Evolutionary conservation across 53 echinoderm and acorn worm genomes (phyloP).

Genomic region (Apostichopus leukothele): DNA sequence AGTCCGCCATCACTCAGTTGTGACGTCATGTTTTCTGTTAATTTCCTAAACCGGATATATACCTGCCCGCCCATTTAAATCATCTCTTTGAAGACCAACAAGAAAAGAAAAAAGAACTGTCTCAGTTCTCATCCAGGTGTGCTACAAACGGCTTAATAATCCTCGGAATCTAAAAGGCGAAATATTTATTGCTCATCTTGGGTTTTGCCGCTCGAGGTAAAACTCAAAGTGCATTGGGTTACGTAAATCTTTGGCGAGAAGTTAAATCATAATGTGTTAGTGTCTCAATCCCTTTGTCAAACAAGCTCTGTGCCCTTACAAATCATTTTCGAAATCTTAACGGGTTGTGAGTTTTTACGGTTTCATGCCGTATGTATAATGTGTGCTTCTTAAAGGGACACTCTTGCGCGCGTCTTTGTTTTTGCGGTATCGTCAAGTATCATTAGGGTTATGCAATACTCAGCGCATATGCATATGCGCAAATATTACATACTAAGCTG

Average conservation of each 20-base stretch:
- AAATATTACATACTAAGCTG: too few relatives aligned
- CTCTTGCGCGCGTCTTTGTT: too few relatives aligned
- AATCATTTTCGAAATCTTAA: not conserved
- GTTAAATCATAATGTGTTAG: conserved; percentile 33
- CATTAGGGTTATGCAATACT: too few relatives aligned
- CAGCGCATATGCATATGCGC: too few relatives aligned
- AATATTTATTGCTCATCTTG: not conserved
- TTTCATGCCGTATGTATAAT: not conserved
- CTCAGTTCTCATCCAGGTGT: conserved; percentile 23
- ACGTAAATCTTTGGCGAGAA: conserved; percentile 23
- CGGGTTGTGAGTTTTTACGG: conserved; percentile 5
- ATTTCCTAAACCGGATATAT: not conserved
- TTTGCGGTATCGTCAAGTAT: too few relatives aligned
- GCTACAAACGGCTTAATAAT: conserved; percentile 12
- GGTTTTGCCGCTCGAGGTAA: not conserved
- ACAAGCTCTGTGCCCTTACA: conserved; percentile 14
- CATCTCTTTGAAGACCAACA: not conserved
- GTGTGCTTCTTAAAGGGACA: too few relatives aligned
- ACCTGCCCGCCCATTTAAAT: not conserved
- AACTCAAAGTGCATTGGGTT: conserved; percentile 30
- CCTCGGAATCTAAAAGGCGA: not conserved
- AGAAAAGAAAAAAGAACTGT: not conserved
- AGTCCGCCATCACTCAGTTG: not conserved
- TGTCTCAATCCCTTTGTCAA: conserved; percentile 27
- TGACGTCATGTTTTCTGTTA: not conserved